Base-by-base conservation (phyloP, 2,113 vertebrate species). In the Tachycineta bicolor region DNA sequence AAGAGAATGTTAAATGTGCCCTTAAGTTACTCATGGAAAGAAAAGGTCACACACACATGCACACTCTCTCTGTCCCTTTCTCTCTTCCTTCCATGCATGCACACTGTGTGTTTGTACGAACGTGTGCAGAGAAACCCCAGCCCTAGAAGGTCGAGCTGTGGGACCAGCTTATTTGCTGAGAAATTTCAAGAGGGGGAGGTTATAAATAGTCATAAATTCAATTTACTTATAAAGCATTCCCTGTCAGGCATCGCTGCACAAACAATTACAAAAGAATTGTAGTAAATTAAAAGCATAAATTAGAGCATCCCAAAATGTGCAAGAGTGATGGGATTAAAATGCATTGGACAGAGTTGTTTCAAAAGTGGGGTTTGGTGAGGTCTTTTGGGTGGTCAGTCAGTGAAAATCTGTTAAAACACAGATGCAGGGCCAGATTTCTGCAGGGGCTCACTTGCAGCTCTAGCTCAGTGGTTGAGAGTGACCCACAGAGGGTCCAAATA, bases 1-100 rank as follows among this genome's bases (percentile, higher is more conserved):
- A 81, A 84, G 59, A 91, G 95, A 97, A 96, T 96, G 90, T 96
- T 96, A 96, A 97, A 93, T 82, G 78, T 65, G 82, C 85, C 83
- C 76, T 90, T 24, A 80, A 91, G 69, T 90, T 82, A 77, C 83
- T 82, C 49, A 8, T 5, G 58, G 86, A 88, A 74, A 83, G 83
- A 33, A 87, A 95, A 96, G 81, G 91, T 96, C 91, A 85, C 37
- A 43, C 26, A 41, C 46, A 63, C 0, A 0, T 70, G 12, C 28
- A 39, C 28, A 4, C 50, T 74, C n/a, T 60, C 58, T 49, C 33
- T 52, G n/a, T 34, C 21, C 47, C 10, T 26, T 63, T 22, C 31
- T 55, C 14, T 60, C 16, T 56, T 7, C 16, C 23, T 56, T 43
- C 34, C 23, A 2, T 12, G 3, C 18, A 2, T 76, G 44, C n/a